Evolutionary conservation across 2,113 vertebrate genomes (phyloP), one percentile per base, ranked within the genome.

Genomic region (Perca fluviatilis): DNA sequence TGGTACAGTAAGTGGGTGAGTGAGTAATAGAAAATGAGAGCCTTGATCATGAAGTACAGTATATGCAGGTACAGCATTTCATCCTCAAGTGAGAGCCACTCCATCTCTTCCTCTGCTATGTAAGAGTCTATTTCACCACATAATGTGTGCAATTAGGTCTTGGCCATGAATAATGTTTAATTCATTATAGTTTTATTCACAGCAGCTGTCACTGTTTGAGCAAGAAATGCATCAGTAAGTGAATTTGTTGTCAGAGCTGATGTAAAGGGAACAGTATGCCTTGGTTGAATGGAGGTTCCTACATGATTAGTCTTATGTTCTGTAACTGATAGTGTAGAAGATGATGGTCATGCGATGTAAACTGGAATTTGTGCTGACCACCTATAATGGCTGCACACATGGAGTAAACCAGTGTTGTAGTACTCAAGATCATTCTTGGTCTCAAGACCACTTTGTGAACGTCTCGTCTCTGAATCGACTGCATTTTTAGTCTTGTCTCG

Each of bases 91-190:
- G 54, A 83, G 83, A 90, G 66, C 83, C 50, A 81, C 86, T 80
- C 57, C n/a, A 67, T 75, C 40, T 85, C 71, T 69, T 63, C 85
- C 25, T 82, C 74, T 43, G 21, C 74, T 66, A 3, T 2, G 60
- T 46, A 33, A 75, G 65, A 77, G 79, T 81, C 54, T 85, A 73
- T 86, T 90, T 85, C 82, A 86, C 18, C 25, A 63, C 72, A 80
- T 86, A 88, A 83, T 88, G 66, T 79, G 75, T 82, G 71, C 74
- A 91, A 87, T 91, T 92, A 86, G 77, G 57, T 77, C 47, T 46
- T 18, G 43, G 23, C 62, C 73, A 75, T 92, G 87, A 92, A 89
- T 89, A 88, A 90, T 84, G 77, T 78, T 79, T 77, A 33, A 87
- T 76, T 80, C 65, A 91, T 91, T 83, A 82, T 43, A 43, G 40